Evolutionary conservation across 1,140 invertebrate genomes (phyloP).

Genomic region (Gryllus bimaculatus): DNA sequence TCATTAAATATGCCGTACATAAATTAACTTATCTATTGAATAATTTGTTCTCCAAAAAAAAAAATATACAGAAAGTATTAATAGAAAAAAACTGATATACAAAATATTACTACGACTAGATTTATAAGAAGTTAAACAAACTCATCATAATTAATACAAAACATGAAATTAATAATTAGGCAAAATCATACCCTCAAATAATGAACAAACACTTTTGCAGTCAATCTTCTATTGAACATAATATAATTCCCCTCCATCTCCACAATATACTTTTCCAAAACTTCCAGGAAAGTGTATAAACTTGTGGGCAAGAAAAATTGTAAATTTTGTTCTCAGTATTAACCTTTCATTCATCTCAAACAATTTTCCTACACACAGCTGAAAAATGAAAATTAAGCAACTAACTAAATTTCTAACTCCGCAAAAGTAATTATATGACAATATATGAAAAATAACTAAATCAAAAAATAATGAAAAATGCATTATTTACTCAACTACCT

Average conservation of each 20-base stretch:
- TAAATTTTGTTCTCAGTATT: conserved; percentile 26
- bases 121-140: too few species aligned
- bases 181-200: conserved; percentile 39
- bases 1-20: too few species aligned
- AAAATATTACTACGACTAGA: too few species aligned
- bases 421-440: background rate
- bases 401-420: background rate
- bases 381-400: background rate
- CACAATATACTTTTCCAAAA: conserved; percentile 34
- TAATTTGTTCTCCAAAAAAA: too few species aligned
- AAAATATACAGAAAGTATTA: too few species aligned
- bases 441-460: background rate
- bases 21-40: too few species aligned
- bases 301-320: conserved; percentile 46
- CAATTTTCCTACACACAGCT: background rate
- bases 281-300: conserved; percentile 43
- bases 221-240: conserved; percentile 68
- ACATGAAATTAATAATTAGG: too few species aligned
- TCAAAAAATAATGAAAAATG: too few species aligned
- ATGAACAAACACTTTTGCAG: conserved; percentile 67
- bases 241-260: conserved; percentile 47
- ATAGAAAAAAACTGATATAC: too few species aligned
- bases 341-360: conserved; percentile 9
- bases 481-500: background rate
- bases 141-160: too few species aligned